These are phyloP conservation scores for Electrophaes corylata DNA, from an alignment of 2,888 invertebrate genomes.

Conservation along the genomic window DNA sequence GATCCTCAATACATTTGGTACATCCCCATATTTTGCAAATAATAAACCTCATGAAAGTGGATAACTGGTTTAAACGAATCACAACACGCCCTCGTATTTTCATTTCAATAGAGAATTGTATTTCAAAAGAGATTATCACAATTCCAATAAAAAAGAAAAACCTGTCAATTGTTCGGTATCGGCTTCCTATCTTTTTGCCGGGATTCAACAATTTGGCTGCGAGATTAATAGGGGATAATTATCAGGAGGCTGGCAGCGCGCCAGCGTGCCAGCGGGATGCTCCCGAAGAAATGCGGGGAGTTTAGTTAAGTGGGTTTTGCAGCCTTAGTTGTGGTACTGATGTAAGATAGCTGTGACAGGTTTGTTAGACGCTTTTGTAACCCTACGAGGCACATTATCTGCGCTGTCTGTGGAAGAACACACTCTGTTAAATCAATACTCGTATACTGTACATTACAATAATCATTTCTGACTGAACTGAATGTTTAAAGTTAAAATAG, in stretches of 20 bases:
- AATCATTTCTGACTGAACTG: no score
- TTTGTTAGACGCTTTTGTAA: slow-evolving; percentile 13
- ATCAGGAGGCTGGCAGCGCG: slow-evolving; percentile 57
- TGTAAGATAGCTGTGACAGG: slow-evolving; percentile 19
- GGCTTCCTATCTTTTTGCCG: slow-evolving; percentile 52
- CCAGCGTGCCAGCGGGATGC: slow-evolving; percentile 42
- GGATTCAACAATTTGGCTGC: slow-evolving; percentile 58
- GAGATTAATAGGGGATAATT: slow-evolving; percentile 72
- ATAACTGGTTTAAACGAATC: slow-evolving; percentile 11
- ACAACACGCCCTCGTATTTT: slow-evolving; percentile 14
- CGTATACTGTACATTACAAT: background rate
- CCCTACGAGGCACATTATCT: background rate
- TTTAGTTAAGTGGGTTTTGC: slow-evolving; percentile 20
- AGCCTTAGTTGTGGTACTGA: slow-evolving; percentile 17
- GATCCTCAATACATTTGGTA: no score
- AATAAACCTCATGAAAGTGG: slow-evolving; percentile 4
- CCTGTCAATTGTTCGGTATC: slow-evolving; percentile 39
- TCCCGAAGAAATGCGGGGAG: slow-evolving; percentile 36
- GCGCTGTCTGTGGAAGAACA: background rate
- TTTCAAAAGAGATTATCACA: slow-evolving; percentile 19
- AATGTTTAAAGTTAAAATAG: no score
- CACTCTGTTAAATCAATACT: background rate
- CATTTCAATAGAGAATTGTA: slow-evolving; percentile 14
- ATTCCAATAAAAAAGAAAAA: slow-evolving; percentile 31
- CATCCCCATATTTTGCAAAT: background rate